Evolutionary conservation across 2,113 vertebrate species (phyloP), one percentile per base, ranked within the genome.

Genomic region (Agapornis roseicollis): DNA sequence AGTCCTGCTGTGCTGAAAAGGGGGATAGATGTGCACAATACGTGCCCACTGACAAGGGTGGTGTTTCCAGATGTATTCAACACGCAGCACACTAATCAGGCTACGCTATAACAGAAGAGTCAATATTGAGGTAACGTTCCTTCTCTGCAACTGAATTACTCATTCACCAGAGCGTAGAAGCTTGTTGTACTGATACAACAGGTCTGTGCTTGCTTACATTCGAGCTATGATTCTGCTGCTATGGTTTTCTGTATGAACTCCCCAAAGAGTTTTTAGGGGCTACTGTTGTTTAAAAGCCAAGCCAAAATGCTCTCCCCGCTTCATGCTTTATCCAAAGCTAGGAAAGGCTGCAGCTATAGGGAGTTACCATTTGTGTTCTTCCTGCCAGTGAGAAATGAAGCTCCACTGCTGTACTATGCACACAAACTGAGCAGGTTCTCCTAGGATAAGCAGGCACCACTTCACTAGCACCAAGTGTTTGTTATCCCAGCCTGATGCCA

Each of bases 21-120:
- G 19, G 10, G 8, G 17, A 61, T 31, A 15, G 31, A 35, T 11
- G 8, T 55, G 14, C 13, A 8, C 17, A 11, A 24, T 5, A 16
- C 9, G 2, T 1, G 4, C 0, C 8, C 44, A 0, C 22, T 77
- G 29, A 15, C 7, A 31, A 41, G 14, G 10, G 6, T 3, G 18
- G 15, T 37, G 31, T 49, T 86, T 44, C 19, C 8, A 20, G 18
- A 14, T 66, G 13, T 23, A 15, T 15, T 68, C 70, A 4, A 49
- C 61, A 7, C 27, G 8, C 65, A 89, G n/a, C 19, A 17, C 24
- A 6, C 15, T 10, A 16, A 22, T 17, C 4, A 44, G 10, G 7
- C 44, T 44, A 4, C 18, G 1, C 23, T 42, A 3, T 12, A 28
- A 16, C 1, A 10, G 7, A 37, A 17, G 10, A 71, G 17, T 12